These are phyloP conservation scores for Ips nitidus DNA, from an alignment of 1,140 invertebrate genomes.

Conservation along the genomic window DNA sequence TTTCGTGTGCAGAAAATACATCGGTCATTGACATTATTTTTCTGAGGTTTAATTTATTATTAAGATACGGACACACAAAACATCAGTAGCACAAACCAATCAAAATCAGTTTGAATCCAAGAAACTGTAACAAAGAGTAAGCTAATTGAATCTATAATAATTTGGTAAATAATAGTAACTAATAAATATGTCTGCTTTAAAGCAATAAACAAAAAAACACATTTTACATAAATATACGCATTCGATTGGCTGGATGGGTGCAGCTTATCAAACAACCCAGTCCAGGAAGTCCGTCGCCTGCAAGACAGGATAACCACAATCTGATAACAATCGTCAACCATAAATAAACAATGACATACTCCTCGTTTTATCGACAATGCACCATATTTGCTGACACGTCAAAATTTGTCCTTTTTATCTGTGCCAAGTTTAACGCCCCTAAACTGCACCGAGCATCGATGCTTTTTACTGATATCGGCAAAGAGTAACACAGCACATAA, in stretches of 20 bases:
- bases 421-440: constrained; percentile 11
- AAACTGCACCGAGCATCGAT: neutral
- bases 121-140: no score
- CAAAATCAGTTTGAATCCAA: no score
- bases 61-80: no score
- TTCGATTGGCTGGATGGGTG: neutral
- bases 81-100: no score
- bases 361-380: constrained; percentile 1
- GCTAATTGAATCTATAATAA: neutral
- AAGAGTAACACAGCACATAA: neutral
- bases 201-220: no score
- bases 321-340: constrained; percentile 7
- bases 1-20: no score
- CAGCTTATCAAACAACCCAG: neutral
- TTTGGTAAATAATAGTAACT: neutral
- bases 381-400: constrained; percentile 2
- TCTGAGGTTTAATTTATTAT: no score
- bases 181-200: no score
- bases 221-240: neutral
- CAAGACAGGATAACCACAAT: constrained; percentile 10
- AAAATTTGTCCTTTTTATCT: neutral
- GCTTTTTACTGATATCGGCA: neutral
- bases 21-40: no score
- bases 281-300: constrained; percentile 20
- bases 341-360: constrained; percentile 3